Evolutionary conservation across 2,113 vertebrate species (phyloP).

Genomic region (Raja brachyura): DNA sequence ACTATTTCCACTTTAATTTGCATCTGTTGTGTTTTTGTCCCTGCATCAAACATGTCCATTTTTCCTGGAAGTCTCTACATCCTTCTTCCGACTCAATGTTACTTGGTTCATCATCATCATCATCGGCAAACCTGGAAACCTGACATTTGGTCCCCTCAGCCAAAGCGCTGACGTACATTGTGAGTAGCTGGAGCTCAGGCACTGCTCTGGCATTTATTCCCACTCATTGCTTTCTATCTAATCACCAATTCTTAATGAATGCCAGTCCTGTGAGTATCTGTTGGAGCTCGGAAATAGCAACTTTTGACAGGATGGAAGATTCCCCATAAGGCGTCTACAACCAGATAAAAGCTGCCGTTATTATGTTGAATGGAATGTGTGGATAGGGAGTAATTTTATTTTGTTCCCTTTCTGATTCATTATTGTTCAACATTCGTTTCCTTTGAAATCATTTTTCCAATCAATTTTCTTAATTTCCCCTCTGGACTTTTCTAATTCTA

Average conservation of each 20-base stretch:
- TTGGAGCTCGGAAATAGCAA: background rate
- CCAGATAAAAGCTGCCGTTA: background rate
- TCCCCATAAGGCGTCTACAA: background rate
- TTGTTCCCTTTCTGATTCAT: background rate
- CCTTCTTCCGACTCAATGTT: too few species aligned
- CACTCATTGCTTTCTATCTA: background rate
- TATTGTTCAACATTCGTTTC: background rate
- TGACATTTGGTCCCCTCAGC: too few species aligned
- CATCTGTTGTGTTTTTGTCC: too few species aligned
- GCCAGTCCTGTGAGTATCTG: background rate
- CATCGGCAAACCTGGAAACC: too few species aligned
- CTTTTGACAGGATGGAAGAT: background rate
- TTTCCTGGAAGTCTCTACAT: too few species aligned
- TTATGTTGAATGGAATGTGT: background rate
- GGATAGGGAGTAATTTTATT: background rate
- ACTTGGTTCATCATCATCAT: too few species aligned
- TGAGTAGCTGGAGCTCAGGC: too few species aligned
- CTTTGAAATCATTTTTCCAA: background rate
- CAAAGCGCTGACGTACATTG: too few species aligned
- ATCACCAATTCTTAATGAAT: too few species aligned
- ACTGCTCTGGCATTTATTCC: too few species aligned
- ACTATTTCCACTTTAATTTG: too few species aligned
- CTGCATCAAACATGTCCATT: too few species aligned
- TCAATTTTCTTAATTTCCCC: background rate
- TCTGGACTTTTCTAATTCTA: background rate